A percentile compares a stretch with the other conserved stretches of the same genome.
Conservation (phyloP, 2,888 invertebrate species). For the Diaphora mendica region DNA sequence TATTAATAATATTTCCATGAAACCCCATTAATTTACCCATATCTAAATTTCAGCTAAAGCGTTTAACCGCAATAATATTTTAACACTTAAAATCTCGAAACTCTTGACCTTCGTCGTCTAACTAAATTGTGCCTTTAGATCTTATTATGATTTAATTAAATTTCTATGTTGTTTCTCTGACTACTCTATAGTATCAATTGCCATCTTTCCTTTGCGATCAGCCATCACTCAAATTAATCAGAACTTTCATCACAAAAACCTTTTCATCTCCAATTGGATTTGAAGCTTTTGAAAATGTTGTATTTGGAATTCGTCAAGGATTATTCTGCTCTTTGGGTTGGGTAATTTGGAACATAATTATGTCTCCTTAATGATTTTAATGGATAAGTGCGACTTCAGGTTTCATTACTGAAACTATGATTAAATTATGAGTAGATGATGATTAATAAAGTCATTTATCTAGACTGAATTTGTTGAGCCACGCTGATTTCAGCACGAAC, state of each 20-base stretch:
- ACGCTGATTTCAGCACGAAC: no score
- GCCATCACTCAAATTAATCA: neutral
- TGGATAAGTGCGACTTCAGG: neutral
- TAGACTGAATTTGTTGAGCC: neutral
- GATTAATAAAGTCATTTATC: neutral
- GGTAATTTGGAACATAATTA: neutral
- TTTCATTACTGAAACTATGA: neutral
- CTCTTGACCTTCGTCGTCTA: neutral
- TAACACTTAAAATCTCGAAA: neutral
- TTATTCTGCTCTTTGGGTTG: neutral
- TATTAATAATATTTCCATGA: neutral
- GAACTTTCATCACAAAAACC: neutral
- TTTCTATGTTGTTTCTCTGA: neutral
- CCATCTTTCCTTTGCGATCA: neutral
- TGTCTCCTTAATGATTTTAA: neutral
- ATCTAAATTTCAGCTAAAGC: neutral
- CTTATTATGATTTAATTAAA: conserved; percentile 5
- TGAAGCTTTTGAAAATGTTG: no score
- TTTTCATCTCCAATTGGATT: neutral
- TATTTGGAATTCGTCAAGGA: neutral
- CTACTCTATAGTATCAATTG: conserved; percentile 3
- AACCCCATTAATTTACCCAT: neutral
- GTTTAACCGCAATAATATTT: neutral
- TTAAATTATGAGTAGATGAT: neutral
- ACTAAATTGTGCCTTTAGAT: neutral